Evolutionary conservation across 1,140 invertebrate genomes (phyloP).

Genomic region (Pemphigus obesinymphae): DNA sequence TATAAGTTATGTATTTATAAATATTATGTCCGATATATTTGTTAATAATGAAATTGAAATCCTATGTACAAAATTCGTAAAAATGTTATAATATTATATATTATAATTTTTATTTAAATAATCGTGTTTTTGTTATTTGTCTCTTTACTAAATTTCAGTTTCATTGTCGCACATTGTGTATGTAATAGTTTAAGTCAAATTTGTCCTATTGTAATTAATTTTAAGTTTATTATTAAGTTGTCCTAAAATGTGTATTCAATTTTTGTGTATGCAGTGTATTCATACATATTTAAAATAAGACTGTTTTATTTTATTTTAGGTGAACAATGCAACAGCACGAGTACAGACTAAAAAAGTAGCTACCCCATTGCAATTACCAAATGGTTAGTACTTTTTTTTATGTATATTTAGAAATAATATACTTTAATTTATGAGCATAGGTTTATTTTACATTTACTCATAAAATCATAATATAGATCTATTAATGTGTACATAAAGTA

Average conservation of each 20-base stretch:
- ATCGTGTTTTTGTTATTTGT: not conserved
- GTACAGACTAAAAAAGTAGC: constrained; percentile 94
- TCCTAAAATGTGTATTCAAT: constrained; percentile 30
- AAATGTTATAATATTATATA: not conserved
- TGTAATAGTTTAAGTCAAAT: not conserved
- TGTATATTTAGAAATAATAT: not conserved
- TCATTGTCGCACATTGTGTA: not conserved
- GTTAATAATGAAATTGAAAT: constrained; percentile 36
- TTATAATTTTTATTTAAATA: not conserved
- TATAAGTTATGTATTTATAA: not conserved
- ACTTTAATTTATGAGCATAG: not conserved
- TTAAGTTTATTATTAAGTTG: not conserved
- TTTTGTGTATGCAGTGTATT: constrained; percentile 15
- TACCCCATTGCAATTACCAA: constrained; percentile 68
- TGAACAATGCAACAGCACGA: constrained; percentile 95
- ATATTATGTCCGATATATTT: not conserved
- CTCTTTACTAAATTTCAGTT: constrained; percentile 5
- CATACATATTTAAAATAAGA: constrained; percentile 3
- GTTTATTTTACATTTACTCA: not conserved
- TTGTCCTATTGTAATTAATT: not conserved
- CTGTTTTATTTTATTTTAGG: constrained; percentile 58
- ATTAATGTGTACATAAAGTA: not conserved
- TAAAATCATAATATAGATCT: constrained; percentile 14
- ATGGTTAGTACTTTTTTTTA: constrained; percentile 68
- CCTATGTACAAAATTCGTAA: no score